phyloP scores from a whole-genome alignment of 1,140 invertebrate species.

The Manduca sexta region DNA sequence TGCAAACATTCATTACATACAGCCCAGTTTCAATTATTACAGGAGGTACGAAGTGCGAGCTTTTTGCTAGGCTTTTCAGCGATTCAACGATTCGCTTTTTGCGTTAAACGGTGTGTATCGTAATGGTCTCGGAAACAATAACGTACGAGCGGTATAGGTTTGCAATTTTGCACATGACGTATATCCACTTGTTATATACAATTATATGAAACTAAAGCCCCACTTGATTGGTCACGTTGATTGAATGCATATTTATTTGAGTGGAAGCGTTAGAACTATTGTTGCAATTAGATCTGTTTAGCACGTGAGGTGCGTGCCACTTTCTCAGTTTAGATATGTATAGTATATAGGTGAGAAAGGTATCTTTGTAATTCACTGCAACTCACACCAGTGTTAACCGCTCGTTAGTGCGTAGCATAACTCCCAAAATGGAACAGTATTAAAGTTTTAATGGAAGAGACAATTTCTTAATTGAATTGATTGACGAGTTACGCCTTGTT shows the following conservation, averaged over 20 bases:
- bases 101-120: slow-evolving; percentile 40
- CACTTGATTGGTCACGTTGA: too few species aligned
- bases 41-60: slow-evolving; percentile 8
- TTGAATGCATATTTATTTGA: too few species aligned
- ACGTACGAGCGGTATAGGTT: slow-evolving; percentile 25
- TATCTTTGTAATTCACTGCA: too few species aligned
- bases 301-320: too few species aligned
- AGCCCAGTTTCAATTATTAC: slow-evolving; percentile 28
- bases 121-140: slow-evolving; percentile 36
- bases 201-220: too few species aligned
- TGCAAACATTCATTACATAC: slow-evolving; percentile 20
- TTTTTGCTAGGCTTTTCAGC: slow-evolving; percentile 24
- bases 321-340: too few species aligned
- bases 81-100: slow-evolving; percentile 29
- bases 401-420: slow-evolving; percentile 22
- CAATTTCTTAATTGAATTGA: slow-evolving; percentile 39
- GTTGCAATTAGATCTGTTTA: not conserved
- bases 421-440: slow-evolving; percentile 32
- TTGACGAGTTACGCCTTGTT: slow-evolving; percentile 16
- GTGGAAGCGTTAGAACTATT: not conserved
- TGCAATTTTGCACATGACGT: slow-evolving; percentile 17
- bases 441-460: slow-evolving; percentile 46
- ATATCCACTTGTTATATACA: not conserved
- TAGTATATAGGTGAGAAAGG: too few species aligned
- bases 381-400: too few species aligned